A percentile compares a stretch with the other conserved stretches of the same genome.
These are phyloP conservation scores for Premnoplex brunnescens DNA, from an alignment of 2,797 vertebrate genomes.

Conservation along the genomic window DNA sequence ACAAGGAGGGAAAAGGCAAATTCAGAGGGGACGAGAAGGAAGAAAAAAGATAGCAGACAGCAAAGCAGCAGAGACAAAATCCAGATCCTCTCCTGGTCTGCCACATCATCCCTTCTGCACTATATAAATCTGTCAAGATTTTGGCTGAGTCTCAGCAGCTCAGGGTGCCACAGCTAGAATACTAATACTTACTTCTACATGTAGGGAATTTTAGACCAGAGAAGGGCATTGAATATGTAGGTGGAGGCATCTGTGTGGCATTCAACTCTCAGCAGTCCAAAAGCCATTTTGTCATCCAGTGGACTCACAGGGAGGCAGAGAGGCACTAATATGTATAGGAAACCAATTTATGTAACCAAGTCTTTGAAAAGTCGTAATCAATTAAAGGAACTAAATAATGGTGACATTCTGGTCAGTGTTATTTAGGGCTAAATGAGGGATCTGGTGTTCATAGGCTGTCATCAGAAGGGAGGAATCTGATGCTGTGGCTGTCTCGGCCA, in stretches of 20 bases:
- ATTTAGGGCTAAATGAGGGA: conserved; percentile 17
- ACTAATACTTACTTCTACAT: background rate
- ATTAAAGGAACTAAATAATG: conserved; percentile 46
- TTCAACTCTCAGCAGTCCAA: background rate
- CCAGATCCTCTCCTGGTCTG: conserved; percentile 15
- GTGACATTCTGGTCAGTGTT: conserved; percentile 31
- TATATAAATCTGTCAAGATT: conserved; percentile 46
- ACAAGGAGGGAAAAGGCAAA: conserved; percentile 24
- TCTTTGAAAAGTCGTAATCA: conserved; percentile 32
- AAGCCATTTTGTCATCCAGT: background rate
- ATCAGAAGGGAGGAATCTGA: background rate
- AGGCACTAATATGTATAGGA: conserved; percentile 14
- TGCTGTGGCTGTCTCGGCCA: background rate
- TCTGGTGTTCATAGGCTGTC: conserved; percentile 48
- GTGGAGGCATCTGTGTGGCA: background rate
- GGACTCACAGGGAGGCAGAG: background rate
- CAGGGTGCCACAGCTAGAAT: background rate
- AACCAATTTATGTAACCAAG: conserved; percentile 15
- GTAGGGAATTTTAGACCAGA: background rate
- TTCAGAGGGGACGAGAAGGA: background rate
- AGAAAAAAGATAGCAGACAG: background rate
- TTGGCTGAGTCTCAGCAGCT: background rate
- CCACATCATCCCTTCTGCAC: background rate
- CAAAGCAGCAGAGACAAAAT: conserved; percentile 30
- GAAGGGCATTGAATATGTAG: background rate